Evolutionary conservation across 2,888 invertebrate genomes (phyloP), one percentile per base, ranked within the genome.

Genomic region (Tenthredo livida): DNA sequence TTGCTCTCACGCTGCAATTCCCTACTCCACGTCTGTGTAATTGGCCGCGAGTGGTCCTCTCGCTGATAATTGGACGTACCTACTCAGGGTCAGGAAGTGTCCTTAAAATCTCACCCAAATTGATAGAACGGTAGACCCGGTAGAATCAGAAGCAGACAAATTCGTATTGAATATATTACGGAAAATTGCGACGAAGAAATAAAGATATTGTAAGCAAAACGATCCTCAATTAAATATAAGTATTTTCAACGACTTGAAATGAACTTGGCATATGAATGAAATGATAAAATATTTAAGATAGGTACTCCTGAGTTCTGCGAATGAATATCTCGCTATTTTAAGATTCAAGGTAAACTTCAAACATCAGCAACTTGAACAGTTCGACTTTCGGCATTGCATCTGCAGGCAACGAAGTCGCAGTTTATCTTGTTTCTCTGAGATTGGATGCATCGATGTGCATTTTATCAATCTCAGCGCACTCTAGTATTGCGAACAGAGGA

Each of bases 381-480:
- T 33, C 33, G 67, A 67, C 67, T 67, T 17, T 33, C 67, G 67
- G 67, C 67, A 67, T 67, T 33, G 67, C 33, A 67, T 33, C 33
- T 67, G 33, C 15, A 67, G 67, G 21, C 33, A 33, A 67, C 67
- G 67, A 67, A 67, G 67, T 25, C 33, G 33, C 29, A 67, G 67
- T 67, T 67, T 67, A 67, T 67, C 67, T 67, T 33, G 67, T 29
- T 67, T 67, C 67, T 67, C 29, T 17, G 33, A 17, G 29, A 67
- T 67, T 33, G 67, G 67, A 67, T 67, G 67, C 67, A 67, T 67
- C 67, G 67, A 33, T 67, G 67, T 67, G 33, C 29, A 67, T 12
- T 67, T 67, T 67, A 33, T 33, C 67, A 67, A 67, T 67, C 67
- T 67, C 67, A 2, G 67, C 17, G 15, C 33, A 67, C 67, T 61